A percentile compares a stretch with the other conserved stretches of the same genome.
Evolutionary conservation across 92 coral and sea anemone species (phyloP).

Genomic region (Chrysogorgia sp.): DNA sequence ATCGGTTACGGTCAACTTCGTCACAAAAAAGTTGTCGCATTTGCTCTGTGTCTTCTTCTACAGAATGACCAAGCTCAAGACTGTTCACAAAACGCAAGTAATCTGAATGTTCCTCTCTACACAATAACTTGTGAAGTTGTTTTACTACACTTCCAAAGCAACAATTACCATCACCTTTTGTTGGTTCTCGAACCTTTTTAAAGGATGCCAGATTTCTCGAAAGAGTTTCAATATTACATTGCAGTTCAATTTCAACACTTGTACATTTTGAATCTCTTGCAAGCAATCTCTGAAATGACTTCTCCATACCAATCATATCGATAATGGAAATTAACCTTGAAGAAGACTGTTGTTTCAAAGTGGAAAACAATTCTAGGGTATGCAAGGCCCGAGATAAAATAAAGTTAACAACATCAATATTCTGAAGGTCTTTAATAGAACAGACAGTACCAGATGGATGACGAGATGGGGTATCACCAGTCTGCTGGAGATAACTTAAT

Average conservation of each 20-base stretch:
- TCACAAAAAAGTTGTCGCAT: constrained; percentile 43
- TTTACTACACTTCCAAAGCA: no score
- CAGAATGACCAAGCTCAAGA: constrained; percentile 46
- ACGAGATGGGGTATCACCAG: background rate
- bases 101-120: background rate
- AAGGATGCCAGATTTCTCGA: constrained; percentile 41
- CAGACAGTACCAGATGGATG: constrained; percentile 19
- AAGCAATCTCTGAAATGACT: no score
- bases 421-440: constrained; percentile 30
- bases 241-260: background rate
- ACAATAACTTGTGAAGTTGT: background rate
- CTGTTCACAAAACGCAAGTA: background rate
- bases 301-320: no score
- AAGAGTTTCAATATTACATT: constrained; percentile 40
- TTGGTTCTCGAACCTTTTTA: constrained; percentile 23
- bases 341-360: constrained; percentile 2
- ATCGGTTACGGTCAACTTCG: constrained; percentile 13
- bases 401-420: constrained; percentile 13
- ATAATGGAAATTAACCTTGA: no score
- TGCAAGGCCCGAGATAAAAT: no score
- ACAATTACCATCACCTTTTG: constrained; percentile 52
- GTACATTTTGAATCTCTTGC: no score
- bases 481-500: background rate
- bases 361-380: constrained; percentile 42
- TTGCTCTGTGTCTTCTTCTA: constrained; percentile 40